Conservation (phyloP, 2,888 invertebrate genomes). For the Cetonia aurata region DNA sequence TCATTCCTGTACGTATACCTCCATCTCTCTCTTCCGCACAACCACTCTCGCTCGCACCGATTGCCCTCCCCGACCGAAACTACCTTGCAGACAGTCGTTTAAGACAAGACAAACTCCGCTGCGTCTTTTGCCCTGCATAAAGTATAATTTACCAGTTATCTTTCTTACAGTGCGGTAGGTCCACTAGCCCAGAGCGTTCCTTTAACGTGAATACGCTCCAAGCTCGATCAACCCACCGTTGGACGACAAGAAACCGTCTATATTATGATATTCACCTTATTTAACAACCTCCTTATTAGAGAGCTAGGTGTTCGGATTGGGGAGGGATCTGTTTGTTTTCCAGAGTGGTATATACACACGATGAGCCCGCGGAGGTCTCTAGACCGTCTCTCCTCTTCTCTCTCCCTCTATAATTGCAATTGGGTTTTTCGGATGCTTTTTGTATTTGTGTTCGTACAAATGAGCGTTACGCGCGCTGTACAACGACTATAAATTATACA, state of each 20-base stretch:
- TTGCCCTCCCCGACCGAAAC: not conserved
- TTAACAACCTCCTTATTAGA: constrained; percentile 60
- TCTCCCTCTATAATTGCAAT: no score
- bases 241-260: constrained; percentile 44
- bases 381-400: no score
- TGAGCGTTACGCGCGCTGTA: no score
- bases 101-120: constrained; percentile 11
- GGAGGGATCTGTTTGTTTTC: constrained; percentile 45
- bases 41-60: not conserved
- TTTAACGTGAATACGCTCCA: not conserved
- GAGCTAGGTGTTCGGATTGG: constrained; percentile 42
- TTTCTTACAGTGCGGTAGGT: constrained; percentile 33
- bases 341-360: constrained; percentile 6
- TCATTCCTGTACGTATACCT: constrained; percentile 21
- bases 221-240: not conserved
- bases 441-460: no score
- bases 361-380: no score
- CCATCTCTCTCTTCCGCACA: not conserved
- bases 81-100: constrained; percentile 8
- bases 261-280: constrained; percentile 62
- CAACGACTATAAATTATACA: no score
- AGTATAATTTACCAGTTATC: constrained; percentile 40
- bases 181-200: constrained; percentile 5
- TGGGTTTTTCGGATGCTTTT: no score
- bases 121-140: constrained; percentile 22